Evolutionary conservation across 2,797 vertebrate species (phyloP), one percentile per base, ranked within the genome.

Genomic region (Pteronotus mesoamericanus): DNA sequence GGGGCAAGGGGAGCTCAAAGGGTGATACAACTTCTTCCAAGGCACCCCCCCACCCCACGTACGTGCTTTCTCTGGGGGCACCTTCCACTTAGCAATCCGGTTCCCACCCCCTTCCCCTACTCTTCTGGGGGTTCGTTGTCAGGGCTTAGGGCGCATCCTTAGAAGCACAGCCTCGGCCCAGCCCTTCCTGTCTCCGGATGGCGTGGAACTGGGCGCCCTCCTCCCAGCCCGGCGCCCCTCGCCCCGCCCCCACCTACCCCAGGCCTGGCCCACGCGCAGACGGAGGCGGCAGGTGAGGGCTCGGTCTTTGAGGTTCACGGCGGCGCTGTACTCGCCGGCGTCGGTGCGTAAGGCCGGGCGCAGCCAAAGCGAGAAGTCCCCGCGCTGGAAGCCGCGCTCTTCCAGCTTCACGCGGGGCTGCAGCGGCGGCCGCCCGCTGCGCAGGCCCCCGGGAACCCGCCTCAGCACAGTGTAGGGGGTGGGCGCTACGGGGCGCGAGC

Each of bases 321-420:
- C 3, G 0, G 98, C 98, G 79, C 97, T 94, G 1, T 98, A 99
- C 6, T 98, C 92, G 90, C 98, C 98, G 0, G 68, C 93, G 0
- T 98, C 98, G 18, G 95, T 48, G 0, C 87, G 95, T 29, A 18
- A 82, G 12, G 98, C 95, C 0, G 98, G 98, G 37, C 94, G 12
- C 8, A 99, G 97, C 66, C 71, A 94, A 91, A 99, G 97, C 5
- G 98, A 98, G 97, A 98, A 98, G 6, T 98, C 96, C 12, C 98
- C 98, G 0, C 44, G 86, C 90, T 93, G 98, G 5, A 98, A 57
- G 93, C 97, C 6, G 0, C 96, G 44, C 64, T 98, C 96, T 42
- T 95, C 97, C 66, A 98, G 80, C 0, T 97, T 97, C 87, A 98
- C 94, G 2, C 98, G 98, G 32, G 92, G 96, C 89, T 94, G 97